These are phyloP conservation scores for Clarias gariepinus DNA, from an alignment of 2,113 vertebrate genomes.

Conservation along the genomic window DNA sequence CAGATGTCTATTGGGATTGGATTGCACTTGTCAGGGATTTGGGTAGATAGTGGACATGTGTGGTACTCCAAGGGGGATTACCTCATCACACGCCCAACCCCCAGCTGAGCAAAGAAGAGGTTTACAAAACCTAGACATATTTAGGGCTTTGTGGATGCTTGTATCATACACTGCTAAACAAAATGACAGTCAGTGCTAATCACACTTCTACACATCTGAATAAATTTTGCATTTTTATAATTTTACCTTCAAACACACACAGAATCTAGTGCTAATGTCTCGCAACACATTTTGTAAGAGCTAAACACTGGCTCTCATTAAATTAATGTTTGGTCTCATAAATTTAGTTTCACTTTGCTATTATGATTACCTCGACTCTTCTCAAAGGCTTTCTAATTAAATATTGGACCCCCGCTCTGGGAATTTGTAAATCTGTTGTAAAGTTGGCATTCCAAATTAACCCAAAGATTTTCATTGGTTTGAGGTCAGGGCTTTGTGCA, in stretches of 20 bases:
- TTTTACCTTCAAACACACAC: neutral
- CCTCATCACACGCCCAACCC: conserved; percentile 63
- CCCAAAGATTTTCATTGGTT: no score
- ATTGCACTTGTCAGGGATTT: conserved; percentile 44
- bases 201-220: neutral
- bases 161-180: neutral
- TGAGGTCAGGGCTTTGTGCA: no score
- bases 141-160: neutral
- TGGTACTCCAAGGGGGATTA: conserved; percentile 70
- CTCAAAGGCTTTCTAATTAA: neutral
- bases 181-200: neutral
- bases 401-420: neutral
- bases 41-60: conserved; percentile 36
- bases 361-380: neutral
- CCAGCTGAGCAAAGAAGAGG: conserved; percentile 35
- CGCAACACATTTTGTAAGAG: neutral
- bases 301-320: neutral
- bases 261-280: neutral
- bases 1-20: conserved; percentile 49
- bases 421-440: neutral
- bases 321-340: neutral
- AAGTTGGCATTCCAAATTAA: neutral
- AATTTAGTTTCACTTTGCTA: neutral
- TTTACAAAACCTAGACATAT: neutral
- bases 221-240: neutral